These are phyloP conservation scores for Macroteleia sp. DNA, from an alignment of 2,888 invertebrate species.

Conservation along the genomic window DNA sequence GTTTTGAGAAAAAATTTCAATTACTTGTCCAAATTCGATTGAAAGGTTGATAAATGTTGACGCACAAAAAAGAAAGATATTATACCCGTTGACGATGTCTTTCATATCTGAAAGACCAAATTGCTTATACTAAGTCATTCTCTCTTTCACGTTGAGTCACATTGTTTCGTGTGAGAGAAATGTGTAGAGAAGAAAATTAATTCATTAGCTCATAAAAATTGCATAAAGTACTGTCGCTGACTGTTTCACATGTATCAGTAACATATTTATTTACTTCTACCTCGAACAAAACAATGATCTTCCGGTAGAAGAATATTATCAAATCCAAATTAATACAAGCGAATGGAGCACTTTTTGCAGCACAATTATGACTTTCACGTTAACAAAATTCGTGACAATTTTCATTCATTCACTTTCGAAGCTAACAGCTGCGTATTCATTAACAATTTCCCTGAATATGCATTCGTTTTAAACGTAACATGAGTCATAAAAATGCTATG, in stretches of 20 bases:
- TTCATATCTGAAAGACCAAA: constrained; percentile 20
- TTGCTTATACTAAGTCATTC: constrained; percentile 22
- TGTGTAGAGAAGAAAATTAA: constrained; percentile 23
- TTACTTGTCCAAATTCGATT: constrained; percentile 7
- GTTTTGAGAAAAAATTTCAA: not conserved
- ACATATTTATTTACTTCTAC: constrained; percentile 31
- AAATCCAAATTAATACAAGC: constrained; percentile 22
- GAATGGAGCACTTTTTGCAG: constrained; percentile 11
- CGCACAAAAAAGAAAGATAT: too few species aligned
- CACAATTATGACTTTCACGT: constrained; percentile 36
- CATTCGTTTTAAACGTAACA: constrained; percentile 18
- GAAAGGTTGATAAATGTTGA: constrained; percentile 15
- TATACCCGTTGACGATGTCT: too few species aligned
- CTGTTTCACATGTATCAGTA: constrained; percentile 24
- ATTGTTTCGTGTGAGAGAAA: constrained; percentile 36
- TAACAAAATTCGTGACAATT: constrained; percentile 25
- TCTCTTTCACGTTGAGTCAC: constrained; percentile 43
- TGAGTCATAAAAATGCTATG: constrained; percentile 1
- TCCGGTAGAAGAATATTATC: constrained; percentile 43
- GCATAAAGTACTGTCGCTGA: constrained; percentile 33
- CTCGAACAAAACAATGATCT: constrained; percentile 26
- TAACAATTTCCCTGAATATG: constrained; percentile 8
- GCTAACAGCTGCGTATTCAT: constrained; percentile 5
- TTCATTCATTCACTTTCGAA: constrained; percentile 20
- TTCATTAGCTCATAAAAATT: constrained; percentile 41